phyloP scores from a whole-genome alignment of 1,140 invertebrate species.

The Drosophila novamexicana region DNA sequence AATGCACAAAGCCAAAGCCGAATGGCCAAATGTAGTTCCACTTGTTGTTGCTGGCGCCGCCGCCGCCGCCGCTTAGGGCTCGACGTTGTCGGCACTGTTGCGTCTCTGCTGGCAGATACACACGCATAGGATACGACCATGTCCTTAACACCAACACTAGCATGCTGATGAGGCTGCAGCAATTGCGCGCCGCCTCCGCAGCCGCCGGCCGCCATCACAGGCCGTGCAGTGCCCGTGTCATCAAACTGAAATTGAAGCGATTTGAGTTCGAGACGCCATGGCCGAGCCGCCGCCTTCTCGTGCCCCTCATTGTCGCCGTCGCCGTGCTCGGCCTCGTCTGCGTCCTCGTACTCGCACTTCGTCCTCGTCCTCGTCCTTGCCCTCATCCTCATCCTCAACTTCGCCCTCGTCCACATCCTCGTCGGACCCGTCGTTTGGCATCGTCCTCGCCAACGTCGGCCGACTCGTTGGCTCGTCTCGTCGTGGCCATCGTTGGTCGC shows the following conservation, averaged over 20 bases:
- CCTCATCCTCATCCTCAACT: conserved; percentile 3
- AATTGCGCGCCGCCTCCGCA: background rate
- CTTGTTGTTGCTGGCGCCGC: conserved; percentile 58
- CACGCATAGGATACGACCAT: conserved; percentile 33
- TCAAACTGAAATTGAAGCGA: conserved; percentile 51
- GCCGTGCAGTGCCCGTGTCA: background rate
- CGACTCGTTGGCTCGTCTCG: conserved; percentile 12
- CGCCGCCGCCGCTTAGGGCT: conserved; percentile 16
- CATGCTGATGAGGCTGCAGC: conserved; percentile 59
- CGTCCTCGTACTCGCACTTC: conserved; percentile 1
- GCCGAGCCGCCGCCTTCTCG: background rate
- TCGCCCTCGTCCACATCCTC: background rate
- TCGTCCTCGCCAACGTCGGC: conserved; percentile 11
- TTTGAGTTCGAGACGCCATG: conserved; percentile 49
- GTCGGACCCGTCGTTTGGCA: conserved; percentile 1
- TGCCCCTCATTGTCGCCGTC: background rate
- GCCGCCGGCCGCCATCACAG: background rate
- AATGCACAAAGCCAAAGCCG: conserved; percentile 46
- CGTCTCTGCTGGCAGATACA: conserved; percentile 52
- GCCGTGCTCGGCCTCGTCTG: background rate
- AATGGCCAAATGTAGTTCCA: conserved; percentile 67
- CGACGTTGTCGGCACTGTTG: conserved; percentile 53
- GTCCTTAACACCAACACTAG: conserved; percentile 67
- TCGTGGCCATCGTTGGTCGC: conserved; percentile 25
- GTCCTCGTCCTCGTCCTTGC: background rate